Evolutionary conservation across 2,888 invertebrate genomes (phyloP).

Genomic region (Dryadula phaetusa): DNA sequence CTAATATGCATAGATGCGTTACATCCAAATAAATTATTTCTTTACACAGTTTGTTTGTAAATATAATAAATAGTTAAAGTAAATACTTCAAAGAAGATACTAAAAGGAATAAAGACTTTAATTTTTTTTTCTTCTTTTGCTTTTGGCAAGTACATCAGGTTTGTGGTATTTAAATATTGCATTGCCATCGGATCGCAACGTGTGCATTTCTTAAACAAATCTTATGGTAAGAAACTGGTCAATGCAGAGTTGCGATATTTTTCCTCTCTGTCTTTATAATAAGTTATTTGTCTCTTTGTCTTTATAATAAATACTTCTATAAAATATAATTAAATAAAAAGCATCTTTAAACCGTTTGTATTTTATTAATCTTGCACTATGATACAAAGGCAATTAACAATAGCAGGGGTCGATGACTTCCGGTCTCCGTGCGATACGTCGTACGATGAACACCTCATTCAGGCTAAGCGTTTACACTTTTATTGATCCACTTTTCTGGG

Average conservation of each 20-base stretch:
- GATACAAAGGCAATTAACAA: slow-evolving; percentile 30
- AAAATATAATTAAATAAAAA: too few species aligned
- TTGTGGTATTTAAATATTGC: not conserved
- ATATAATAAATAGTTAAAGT: too few species aligned
- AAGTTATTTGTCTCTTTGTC: too few species aligned
- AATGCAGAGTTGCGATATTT: too few species aligned
- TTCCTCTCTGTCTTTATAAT: too few species aligned
- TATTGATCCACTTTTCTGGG: slow-evolving; percentile 39
- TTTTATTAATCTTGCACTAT: slow-evolving; percentile 4
- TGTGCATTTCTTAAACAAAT: not conserved
- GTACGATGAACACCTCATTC: slow-evolving; percentile 15
- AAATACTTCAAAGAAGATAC: too few species aligned
- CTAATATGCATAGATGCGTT: not conserved
- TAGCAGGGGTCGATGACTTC: slow-evolving; percentile 42
- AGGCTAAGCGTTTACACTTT: slow-evolving; percentile 33
- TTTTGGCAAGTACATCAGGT: not conserved
- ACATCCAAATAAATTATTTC: not conserved
- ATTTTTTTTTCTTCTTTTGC: too few species aligned
- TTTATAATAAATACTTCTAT: too few species aligned
- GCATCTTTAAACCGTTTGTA: not conserved
- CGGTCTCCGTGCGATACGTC: slow-evolving; percentile 14
- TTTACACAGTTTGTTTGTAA: too few species aligned
- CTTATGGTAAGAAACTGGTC: not conserved
- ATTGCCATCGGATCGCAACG: not conserved
- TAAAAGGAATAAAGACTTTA: too few species aligned